Base-by-base conservation (phyloP, 2,797 vertebrate species). In the Aselliscus stoliczkanus region DNA sequence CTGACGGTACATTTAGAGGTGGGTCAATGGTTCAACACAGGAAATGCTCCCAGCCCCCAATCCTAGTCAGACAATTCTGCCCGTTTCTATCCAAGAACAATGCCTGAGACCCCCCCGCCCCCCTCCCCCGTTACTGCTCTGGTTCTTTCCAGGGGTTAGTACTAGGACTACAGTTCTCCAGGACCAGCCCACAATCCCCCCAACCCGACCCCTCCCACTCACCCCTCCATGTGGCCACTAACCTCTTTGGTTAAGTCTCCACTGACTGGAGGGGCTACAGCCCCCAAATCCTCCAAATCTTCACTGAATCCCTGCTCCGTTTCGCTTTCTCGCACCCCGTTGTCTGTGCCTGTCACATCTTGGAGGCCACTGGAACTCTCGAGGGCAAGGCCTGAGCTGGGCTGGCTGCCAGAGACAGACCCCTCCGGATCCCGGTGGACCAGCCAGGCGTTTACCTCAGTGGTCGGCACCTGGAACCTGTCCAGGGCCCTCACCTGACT, bases 221-320 rank as follows among this genome's bases (percentile, higher is more conserved):
- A 34, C 2, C 77, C 90, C 60, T 37, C 79, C 77, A 13, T 12
- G 54, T 77, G 42, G 31, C 31, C 76, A 80, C 98, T 96, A 99
- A 99, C 99, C 99, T 99, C 99, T 98, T 99, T 99, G 95, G 99
- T 99, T 97, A 99, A 98, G 96, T 99, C 99, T 97, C 99, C 99
- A 54, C 98, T 99, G 67, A 95, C 99, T 7, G 99, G 99, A n/a
- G 99, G 99, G 47, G 99, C 99, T 97, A 99, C 99, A 0, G 99
- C 99, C 97, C 99, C 99, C 96, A 99, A 97, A 97, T 99, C 99
- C 84, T 99, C 99, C 98, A 98, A 97, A 82, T 99, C 99, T 88
- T 99, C 99, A 96, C 98, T 98, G 93, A 99, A 99, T 0, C 98
- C 99, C 98, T 99, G 99, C 98, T 99, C 98, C 23, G 99, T 93